Percentiles rank a stretch among this genome's conserved stretches.
Conservation (phyloP, 2,797 vertebrate genomes). For the Orientallactaga sibirica region DNA sequence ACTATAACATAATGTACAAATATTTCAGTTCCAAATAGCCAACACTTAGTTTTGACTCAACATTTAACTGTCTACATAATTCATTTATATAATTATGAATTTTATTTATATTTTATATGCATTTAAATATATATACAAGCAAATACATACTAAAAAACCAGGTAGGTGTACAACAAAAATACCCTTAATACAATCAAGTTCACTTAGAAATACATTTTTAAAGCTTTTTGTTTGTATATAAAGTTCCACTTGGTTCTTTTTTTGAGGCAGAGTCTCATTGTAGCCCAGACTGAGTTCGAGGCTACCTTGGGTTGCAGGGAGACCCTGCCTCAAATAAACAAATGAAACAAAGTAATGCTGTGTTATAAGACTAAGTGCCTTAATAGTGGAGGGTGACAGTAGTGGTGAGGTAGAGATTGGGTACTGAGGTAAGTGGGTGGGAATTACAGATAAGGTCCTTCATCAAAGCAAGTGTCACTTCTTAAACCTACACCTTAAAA, state of each 20-base stretch:
- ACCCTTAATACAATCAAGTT: neutral
- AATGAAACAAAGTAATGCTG: neutral
- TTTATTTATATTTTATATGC: conserved; percentile 19
- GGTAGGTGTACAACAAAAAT: conserved; percentile 43
- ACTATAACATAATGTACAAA: conserved; percentile 42
- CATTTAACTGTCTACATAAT: conserved; percentile 50
- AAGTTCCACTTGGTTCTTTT: conserved; percentile 38
- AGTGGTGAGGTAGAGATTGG: neutral
- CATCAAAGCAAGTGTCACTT: neutral
- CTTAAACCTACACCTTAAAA: neutral
- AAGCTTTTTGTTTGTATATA: neutral
- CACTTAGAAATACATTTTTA: neutral
- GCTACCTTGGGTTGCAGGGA: too few species aligned
- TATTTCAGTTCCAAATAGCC: conserved; percentile 22
- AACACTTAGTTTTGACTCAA: conserved; percentile 47
- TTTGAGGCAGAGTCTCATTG: too few species aligned
- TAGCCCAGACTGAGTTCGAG: too few species aligned
- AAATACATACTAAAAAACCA: conserved; percentile 34
- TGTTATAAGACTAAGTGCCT: neutral
- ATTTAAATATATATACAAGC: neutral
- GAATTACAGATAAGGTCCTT: neutral
- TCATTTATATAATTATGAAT: conserved; percentile 47
- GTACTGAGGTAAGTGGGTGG: neutral
- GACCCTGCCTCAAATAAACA: too few species aligned
- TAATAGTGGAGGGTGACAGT: neutral